phyloP scores from a whole-genome alignment of 2,113 vertebrate genomes.

The Elephas maximus region DNA sequence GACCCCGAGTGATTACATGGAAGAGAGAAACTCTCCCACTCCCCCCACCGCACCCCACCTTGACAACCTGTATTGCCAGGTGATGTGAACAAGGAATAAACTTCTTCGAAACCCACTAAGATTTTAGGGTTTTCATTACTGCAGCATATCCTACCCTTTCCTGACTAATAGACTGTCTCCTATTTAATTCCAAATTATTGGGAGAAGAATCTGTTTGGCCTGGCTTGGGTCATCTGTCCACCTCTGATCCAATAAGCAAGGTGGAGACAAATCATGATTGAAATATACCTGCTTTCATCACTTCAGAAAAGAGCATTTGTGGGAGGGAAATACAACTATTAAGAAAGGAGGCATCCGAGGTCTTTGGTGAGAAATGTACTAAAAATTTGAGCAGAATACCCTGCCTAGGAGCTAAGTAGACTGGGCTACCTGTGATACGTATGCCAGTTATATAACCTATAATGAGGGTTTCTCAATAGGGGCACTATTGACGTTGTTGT shows the following conservation, averaged over 20 bases:
- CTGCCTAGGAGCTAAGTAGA: neutral
- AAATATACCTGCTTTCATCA: neutral
- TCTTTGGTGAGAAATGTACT: neutral
- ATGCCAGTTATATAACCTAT: rapidly evolving
- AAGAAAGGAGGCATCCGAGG: neutral
- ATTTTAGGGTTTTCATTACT: neutral
- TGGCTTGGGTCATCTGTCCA: neutral
- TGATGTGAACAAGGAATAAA: neutral
- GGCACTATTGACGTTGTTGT: neutral
- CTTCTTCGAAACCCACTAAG: neutral
- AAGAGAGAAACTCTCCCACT: neutral
- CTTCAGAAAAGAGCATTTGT: neutral
- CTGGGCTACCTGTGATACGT: neutral
- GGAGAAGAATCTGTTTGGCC: neutral
- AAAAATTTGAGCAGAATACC: neutral
- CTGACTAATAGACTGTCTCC: neutral
- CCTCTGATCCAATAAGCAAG: neutral
- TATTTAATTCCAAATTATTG: neutral
- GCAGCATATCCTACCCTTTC: neutral
- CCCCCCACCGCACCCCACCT: neutral
- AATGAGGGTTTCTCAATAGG: neutral
- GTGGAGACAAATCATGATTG: neutral
- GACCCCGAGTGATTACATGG: neutral
- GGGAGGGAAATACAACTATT: neutral
- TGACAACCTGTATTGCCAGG: rapidly evolving